These are phyloP conservation scores for Xenus cinereus DNA, from an alignment of 2,113 vertebrate genomes.

Conservation along the genomic window DNA sequence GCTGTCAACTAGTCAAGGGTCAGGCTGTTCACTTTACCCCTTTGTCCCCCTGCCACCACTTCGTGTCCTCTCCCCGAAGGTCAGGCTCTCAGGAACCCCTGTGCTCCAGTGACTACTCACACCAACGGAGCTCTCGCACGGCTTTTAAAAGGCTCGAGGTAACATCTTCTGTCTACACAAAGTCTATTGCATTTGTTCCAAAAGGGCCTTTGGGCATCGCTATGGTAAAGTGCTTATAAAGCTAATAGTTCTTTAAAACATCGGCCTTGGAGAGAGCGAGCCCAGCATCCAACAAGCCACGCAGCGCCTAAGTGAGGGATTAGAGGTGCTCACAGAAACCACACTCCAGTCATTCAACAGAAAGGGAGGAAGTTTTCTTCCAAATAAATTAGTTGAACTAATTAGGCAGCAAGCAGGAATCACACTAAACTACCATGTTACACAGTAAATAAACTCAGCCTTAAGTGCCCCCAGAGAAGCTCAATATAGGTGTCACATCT, in stretches of 20 bases:
- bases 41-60: accelerated
- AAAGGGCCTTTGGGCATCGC: neutral
- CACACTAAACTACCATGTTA: neutral
- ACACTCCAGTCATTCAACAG: neutral
- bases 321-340: neutral
- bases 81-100: neutral
- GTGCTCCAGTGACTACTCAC: neutral
- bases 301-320: neutral
- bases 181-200: neutral
- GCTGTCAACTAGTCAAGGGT: neutral
- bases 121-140: neutral
- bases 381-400: conserved; percentile 57
- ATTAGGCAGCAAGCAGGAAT: conserved; percentile 49
- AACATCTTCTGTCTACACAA: neutral
- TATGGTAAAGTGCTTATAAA: neutral
- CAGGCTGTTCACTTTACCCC: neutral
- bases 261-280: neutral
- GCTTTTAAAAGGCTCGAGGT: neutral
- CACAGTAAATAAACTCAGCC: conserved; percentile 46
- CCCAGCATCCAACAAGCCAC: neutral
- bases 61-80: neutral
- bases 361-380: neutral
- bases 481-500: neutral
- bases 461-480: conserved; percentile 30
- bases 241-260: neutral